Conservation (phyloP, 2,888 invertebrate species). For the Glomeris marginata region DNA sequence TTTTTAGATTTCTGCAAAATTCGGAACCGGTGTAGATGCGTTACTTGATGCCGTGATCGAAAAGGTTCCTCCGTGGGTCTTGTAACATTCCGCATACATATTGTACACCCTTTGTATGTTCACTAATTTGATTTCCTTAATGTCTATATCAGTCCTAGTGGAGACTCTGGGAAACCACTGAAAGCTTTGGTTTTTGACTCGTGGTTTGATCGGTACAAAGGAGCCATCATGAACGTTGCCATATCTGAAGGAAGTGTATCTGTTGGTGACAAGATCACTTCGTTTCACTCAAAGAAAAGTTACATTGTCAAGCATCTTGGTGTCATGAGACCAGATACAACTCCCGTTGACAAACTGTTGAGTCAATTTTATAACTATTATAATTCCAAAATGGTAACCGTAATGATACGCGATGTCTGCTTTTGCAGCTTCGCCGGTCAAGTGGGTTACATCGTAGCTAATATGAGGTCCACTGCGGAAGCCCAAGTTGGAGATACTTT, state of each 20-base stretch:
- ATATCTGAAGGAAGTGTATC: constrained; percentile 49
- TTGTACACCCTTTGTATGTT: background rate
- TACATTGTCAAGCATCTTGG: constrained; percentile 67
- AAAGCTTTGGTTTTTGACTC: constrained; percentile 81
- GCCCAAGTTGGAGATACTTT: constrained; percentile 64
- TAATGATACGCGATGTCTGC: background rate
- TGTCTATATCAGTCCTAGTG: constrained; percentile 25
- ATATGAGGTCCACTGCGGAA: constrained; percentile 57
- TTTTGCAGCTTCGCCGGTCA: constrained; percentile 57
- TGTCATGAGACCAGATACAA: constrained; percentile 61
- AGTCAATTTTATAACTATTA: constrained; percentile 25
- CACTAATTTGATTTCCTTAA: background rate
- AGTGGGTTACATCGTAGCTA: constrained; percentile 75
- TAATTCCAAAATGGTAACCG: too few relatives aligned
- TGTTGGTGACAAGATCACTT: constrained; percentile 59
- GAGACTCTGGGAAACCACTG: constrained; percentile 38
- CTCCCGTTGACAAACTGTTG: constrained; percentile 45
- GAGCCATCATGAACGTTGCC: constrained; percentile 26
- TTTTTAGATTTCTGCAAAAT: constrained; percentile 67
- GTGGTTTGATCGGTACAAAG: constrained; percentile 74
- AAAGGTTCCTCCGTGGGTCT: constrained; percentile 47
- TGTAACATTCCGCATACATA: constrained; percentile 2
- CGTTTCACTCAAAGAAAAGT: constrained; percentile 48
- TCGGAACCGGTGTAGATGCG: constrained; percentile 64
- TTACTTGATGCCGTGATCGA: constrained; percentile 63